A percentile compares a stretch with the other conserved stretches of the same genome.
These are phyloP conservation scores for Caenorhabditis briggsae DNA, from an alignment of 1,140 invertebrate species.

Conservation along the genomic window DNA sequence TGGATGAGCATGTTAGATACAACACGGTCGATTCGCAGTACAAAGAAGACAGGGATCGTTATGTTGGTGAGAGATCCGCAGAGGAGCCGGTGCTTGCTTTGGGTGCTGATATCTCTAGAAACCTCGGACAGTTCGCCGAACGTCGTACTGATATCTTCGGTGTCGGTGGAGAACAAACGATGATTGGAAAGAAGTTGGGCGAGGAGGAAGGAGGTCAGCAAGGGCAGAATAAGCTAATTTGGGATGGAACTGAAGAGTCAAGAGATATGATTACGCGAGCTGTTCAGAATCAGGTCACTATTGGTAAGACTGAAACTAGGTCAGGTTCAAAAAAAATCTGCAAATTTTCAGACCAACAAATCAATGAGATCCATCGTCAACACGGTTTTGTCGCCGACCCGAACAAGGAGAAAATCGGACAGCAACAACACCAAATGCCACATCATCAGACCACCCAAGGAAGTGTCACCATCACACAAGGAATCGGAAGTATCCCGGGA, in stretches of 20 bases:
- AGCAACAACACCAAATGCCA: slow-evolving; percentile 55
- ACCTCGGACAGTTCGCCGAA: slow-evolving; percentile 84
- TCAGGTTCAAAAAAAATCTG: neutral
- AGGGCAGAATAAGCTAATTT: slow-evolving; percentile 82
- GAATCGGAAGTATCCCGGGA: neutral
- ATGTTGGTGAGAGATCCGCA: slow-evolving; percentile 85
- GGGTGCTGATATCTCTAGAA: slow-evolving; percentile 86
- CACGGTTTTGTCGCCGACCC: slow-evolving; percentile 69
- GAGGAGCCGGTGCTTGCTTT: slow-evolving; percentile 89
- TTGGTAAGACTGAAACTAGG: slow-evolving; percentile 78
- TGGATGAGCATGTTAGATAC: slow-evolving; percentile 92
- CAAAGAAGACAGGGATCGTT: slow-evolving; percentile 94
- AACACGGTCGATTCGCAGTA: slow-evolving; percentile 96
- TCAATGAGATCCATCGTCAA: slow-evolving; percentile 73
- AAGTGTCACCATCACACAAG: slow-evolving; percentile 52
- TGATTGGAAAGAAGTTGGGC: slow-evolving; percentile 97
- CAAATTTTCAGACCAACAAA: slow-evolving; percentile 78
- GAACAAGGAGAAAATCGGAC: slow-evolving; percentile 62
- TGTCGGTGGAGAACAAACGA: slow-evolving; percentile 93
- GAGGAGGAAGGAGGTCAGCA: slow-evolving; percentile 91
- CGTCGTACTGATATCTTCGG: slow-evolving; percentile 99
- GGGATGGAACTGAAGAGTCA: slow-evolving; percentile 97
- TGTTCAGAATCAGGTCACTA: slow-evolving; percentile 92
- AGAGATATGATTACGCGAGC: slow-evolving; percentile 91
- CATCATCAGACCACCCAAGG: slow-evolving; percentile 52